Base-by-base conservation (phyloP, 2,797 vertebrate genomes). In the Steatocranus sp. region DNA sequence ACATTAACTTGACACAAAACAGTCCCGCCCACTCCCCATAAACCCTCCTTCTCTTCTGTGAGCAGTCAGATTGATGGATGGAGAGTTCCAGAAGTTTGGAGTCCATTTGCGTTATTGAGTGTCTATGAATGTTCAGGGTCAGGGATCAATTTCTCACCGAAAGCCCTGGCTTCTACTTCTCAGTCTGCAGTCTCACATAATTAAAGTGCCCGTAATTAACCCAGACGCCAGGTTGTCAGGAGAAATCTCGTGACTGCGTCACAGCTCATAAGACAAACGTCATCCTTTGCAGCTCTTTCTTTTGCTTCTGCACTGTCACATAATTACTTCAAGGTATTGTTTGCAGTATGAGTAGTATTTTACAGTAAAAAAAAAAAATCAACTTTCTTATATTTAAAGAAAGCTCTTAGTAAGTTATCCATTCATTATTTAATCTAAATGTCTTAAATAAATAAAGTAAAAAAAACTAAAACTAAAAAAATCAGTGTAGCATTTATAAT, bases 201-300 rank as follows among this genome's bases (percentile, higher is more conserved):
- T 94, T 89, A 92, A 92, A 89, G 85, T 48, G 84, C 86, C 86
- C 80, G 83, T 93, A 94, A 93, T 95, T 93, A 91, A 93, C 92
- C 15, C 79, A 75, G 83, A 91, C 78, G 78, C 76, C 74, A 7
- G 81, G 20, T 76, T 80, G 86, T 85, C 85, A 78, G 87, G 87
- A 88, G 76, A 88, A 78, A 85, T 83, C 86, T 83, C 2, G 38
- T 78, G 85, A 86, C 48, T 46, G 77, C 11, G 73, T 80, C 17
- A 76, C 81, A 48, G 85, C 84, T 81, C 73, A 34, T 43, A 49
- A 85, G 12, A 41, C 81, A 78, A 76, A 54, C 32, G 50, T 85
- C 73, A 81, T 9, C 4, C 30, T 83, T 90, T 83, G 73, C 82
- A 83, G 84, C 54, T 73, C 12, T 25, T 23, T 84, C 63, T 43